Evolutionary conservation across 2,797 vertebrate genomes (phyloP).

Genomic region (Hipposideros larvatus): DNA sequence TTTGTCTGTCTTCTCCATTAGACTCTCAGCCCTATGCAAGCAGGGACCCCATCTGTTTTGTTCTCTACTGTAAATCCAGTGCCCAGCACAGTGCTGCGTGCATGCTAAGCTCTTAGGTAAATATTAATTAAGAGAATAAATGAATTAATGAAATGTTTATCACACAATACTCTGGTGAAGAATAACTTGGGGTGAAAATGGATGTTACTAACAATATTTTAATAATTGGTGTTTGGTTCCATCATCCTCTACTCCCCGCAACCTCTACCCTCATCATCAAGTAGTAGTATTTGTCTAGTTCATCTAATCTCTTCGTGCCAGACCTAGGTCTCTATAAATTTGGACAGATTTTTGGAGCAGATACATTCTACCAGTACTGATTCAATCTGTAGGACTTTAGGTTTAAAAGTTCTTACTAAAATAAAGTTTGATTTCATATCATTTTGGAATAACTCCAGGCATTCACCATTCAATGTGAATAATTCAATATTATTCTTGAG

Average conservation of each 20-base stretch:
- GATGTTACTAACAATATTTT: constrained; percentile 38
- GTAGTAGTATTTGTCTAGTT: not conserved
- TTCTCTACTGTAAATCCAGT: constrained; percentile 28
- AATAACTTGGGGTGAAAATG: not conserved
- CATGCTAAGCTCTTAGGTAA: constrained; percentile 20
- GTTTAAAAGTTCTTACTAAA: constrained; percentile 62
- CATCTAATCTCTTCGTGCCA: not conserved
- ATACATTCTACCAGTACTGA: constrained; percentile 31
- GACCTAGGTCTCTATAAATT: constrained; percentile 13
- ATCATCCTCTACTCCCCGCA: not conserved
- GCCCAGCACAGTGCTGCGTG: not conserved
- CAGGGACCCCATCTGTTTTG: not conserved
- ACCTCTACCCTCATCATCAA: not conserved
- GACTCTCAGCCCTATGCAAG: not conserved
- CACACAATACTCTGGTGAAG: not conserved
- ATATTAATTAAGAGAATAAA: constrained; percentile 36
- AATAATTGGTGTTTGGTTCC: not conserved
- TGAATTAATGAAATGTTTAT: constrained; percentile 21
- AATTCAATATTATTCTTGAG: constrained; percentile 77
- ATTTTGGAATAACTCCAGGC: constrained; percentile 75
- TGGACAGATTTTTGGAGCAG: constrained; percentile 56
- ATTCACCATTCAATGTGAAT: constrained; percentile 79
- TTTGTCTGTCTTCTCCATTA: constrained; percentile 32
- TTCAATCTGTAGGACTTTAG: constrained; percentile 56
- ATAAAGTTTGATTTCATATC: constrained; percentile 75